These are phyloP conservation scores for Agelastica alni DNA, from an alignment of 2,888 invertebrate species.

Conservation along the genomic window DNA sequence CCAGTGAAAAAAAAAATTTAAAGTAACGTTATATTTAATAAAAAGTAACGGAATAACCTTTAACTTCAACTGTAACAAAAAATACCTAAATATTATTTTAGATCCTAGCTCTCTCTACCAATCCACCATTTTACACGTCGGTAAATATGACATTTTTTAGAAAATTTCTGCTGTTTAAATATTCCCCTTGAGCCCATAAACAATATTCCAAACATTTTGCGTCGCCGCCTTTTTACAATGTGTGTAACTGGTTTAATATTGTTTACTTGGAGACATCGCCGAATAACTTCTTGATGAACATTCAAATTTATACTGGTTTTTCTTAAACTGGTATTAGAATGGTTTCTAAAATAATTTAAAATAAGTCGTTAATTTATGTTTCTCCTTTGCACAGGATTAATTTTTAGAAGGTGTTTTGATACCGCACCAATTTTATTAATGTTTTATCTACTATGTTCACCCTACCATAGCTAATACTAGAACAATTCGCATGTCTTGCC, in stretches of 20 bases:
- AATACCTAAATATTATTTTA: too few species aligned
- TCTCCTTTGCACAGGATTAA: neutral
- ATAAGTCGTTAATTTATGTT: neutral
- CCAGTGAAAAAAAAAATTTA: too few species aligned
- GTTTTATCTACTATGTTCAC: neutral
- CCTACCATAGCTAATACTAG: neutral
- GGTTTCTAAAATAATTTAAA: neutral
- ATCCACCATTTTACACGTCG: too few species aligned
- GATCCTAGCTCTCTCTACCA: too few species aligned
- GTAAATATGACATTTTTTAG: neutral
- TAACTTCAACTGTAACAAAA: too few species aligned
- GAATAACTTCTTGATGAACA: neutral
- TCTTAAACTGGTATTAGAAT: neutral
- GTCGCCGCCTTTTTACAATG: neutral
- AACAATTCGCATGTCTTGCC: too few species aligned
- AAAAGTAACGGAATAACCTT: too few species aligned
- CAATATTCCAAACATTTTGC: neutral
- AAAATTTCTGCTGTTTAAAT: neutral
- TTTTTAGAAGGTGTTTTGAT: neutral
- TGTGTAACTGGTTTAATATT: neutral
- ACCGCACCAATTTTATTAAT: neutral
- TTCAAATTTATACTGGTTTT: neutral
- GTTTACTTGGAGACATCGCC: neutral
- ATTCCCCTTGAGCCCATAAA: neutral
- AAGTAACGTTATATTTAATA: too few species aligned